A percentile compares a stretch with the other conserved stretches of the same genome.
phyloP scores from a whole-genome alignment of 2,888 invertebrate species.

The Cephus nigrinus region DNA sequence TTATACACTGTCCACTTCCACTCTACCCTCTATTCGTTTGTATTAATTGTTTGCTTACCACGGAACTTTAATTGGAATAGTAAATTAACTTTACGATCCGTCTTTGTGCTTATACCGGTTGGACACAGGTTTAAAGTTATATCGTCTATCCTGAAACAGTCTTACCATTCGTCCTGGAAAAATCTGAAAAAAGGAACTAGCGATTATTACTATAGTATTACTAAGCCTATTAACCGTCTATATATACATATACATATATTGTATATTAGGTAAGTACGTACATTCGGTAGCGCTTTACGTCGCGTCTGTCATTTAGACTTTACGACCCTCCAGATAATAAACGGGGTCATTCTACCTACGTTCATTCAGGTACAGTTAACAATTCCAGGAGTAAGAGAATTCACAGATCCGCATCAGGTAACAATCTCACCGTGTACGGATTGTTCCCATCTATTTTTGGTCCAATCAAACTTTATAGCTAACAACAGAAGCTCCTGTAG shows the following conservation, averaged over 20 bases:
- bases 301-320: conserved; percentile 52
- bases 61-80: conserved; percentile 24
- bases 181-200: neutral
- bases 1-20: neutral
- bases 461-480: neutral
- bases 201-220: neutral
- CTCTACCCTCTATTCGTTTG: neutral
- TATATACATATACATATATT: neutral
- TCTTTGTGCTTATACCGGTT: conserved; percentile 18
- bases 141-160: neutral
- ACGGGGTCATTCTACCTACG: conserved; percentile 47
- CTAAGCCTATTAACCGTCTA: neutral
- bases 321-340: conserved; percentile 49
- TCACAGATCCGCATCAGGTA: conserved; percentile 8
- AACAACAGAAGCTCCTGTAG: neutral
- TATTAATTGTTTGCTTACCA: conserved; percentile 20
- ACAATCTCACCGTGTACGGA: neutral
- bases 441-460: neutral
- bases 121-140: neutral
- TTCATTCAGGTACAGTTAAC: conserved; percentile 39
- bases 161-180: neutral
- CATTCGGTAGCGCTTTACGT: conserved; percentile 41
- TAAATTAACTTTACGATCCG: conserved; percentile 27
- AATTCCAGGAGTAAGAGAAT: conserved; percentile 18
- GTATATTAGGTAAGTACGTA: neutral